Conservation (phyloP, 1,140 invertebrate species). For the Mamestra configurata region DNA sequence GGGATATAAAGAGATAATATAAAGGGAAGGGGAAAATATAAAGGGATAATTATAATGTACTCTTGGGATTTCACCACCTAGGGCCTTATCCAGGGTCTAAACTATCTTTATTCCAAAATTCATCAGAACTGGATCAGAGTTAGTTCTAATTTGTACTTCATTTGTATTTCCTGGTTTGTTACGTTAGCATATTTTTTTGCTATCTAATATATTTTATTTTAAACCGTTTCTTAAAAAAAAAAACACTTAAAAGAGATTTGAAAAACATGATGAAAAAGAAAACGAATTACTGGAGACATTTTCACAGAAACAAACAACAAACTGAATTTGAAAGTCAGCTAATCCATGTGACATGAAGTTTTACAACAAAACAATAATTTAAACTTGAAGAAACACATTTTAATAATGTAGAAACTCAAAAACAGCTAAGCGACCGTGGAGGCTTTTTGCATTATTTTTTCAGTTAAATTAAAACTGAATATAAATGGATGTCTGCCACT, state of each 20-base stretch:
- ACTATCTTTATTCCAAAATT: too few relatives aligned
- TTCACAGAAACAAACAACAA: neutral
- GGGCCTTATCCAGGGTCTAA: too few relatives aligned
- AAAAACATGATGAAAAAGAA: neutral
- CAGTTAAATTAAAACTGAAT: slow-evolving; percentile 48
- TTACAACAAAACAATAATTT: slow-evolving; percentile 14
- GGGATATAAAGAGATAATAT: too few relatives aligned
- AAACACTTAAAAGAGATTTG: neutral
- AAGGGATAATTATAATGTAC: too few relatives aligned
- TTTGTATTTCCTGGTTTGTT: too few relatives aligned
- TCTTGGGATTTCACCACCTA: too few relatives aligned
- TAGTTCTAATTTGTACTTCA: too few relatives aligned
- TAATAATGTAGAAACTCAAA: slow-evolving; percentile 21
- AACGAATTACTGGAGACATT: neutral
- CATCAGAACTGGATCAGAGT: too few relatives aligned
- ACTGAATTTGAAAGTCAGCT: neutral
- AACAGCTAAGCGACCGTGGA: slow-evolving; percentile 4
- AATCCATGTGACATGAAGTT: neutral
- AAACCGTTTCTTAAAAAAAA: neutral
- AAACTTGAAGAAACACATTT: slow-evolving; percentile 27
- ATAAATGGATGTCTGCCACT: slow-evolving; percentile 39
- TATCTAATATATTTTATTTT: neutral
- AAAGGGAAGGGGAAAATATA: too few relatives aligned
- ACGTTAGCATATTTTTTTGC: too few relatives aligned
- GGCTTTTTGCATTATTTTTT: slow-evolving; percentile 34